A percentile compares a stretch with the other conserved stretches of the same genome.
Evolutionary conservation across 2,113 vertebrate species (phyloP).

Genomic region (Rostratula benghalensis): DNA sequence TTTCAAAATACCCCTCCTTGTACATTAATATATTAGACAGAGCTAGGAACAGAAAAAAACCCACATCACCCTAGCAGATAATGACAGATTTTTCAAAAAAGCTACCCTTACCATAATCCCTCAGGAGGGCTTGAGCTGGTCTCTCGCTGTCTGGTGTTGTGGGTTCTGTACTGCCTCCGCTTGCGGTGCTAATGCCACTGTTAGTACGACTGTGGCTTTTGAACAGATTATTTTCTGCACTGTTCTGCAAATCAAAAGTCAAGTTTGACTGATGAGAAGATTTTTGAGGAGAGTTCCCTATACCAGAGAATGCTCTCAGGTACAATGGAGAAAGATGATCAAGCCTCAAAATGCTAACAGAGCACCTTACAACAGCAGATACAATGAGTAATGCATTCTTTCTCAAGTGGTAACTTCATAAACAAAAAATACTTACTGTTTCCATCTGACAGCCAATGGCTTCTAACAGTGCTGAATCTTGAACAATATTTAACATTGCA

Average conservation of each 20-base stretch:
- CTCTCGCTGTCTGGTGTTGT: conserved; percentile 91
- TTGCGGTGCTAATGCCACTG: conserved; percentile 90
- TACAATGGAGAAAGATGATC: background rate
- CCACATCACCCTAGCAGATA: background rate
- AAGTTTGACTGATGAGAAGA: background rate
- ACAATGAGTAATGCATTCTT: background rate
- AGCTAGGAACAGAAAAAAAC: background rate
- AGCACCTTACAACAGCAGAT: background rate
- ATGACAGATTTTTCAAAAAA: background rate
- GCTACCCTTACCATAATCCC: conserved; percentile 88
- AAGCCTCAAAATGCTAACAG: background rate
- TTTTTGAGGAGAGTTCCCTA: background rate
- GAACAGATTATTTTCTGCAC: conserved; percentile 72
- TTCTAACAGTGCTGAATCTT: conserved; percentile 93
- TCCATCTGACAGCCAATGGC: conserved; percentile 93
- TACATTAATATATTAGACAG: background rate
- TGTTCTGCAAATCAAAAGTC: conserved; percentile 65
- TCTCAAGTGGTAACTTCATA: background rate
- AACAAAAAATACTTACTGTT: conserved; percentile 76
- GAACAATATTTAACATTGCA: conserved; percentile 96
- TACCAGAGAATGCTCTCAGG: background rate
- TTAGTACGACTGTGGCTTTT: conserved; percentile 93
- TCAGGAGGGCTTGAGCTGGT: conserved; percentile 87
- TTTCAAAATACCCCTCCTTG: background rate
- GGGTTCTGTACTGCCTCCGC: conserved; percentile 88